These are phyloP conservation scores for Drosophila rellima DNA, from an alignment of 2,888 invertebrate genomes.

Conservation along the genomic window DNA sequence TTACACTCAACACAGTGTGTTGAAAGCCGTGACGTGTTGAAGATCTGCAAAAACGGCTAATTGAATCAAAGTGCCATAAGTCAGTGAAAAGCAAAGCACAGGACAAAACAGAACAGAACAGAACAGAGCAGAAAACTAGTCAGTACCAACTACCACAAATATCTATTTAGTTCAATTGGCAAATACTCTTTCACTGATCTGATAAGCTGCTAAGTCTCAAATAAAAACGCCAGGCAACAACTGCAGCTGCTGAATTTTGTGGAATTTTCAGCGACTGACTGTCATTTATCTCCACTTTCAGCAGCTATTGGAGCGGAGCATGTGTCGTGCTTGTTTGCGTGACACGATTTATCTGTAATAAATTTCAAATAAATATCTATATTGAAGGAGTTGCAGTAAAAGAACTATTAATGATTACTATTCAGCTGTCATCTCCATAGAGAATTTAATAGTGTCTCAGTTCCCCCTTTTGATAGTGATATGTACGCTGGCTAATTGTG, in stretches of 20 bases:
- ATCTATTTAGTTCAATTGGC: not conserved
- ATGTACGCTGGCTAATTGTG: conserved; percentile 12
- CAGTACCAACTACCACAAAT: conserved; percentile 5
- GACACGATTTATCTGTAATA: conserved; percentile 10
- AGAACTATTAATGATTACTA: not conserved
- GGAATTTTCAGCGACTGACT: conserved; percentile 7
- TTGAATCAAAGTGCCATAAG: conserved; percentile 56
- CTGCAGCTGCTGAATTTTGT: conserved; percentile 4
- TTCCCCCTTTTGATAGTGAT: not conserved
- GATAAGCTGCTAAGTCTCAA: conserved; percentile 8
- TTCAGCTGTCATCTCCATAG: not conserved
- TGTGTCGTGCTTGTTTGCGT: no score
- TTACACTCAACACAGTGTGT: conserved; percentile 45
- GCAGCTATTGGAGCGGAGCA: conserved; percentile 4
- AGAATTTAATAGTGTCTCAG: not conserved
- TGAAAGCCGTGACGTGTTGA: conserved; percentile 16
- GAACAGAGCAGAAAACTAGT: conserved; percentile 9
- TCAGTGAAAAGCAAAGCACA: conserved; percentile 20
- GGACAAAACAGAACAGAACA: conserved; percentile 5
- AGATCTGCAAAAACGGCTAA: conserved; percentile 50
- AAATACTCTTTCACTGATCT: conserved; percentile 12
- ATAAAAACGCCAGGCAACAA: conserved; percentile 13
- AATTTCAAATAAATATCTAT: conserved; percentile 3
- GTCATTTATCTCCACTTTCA: conserved; percentile 13
- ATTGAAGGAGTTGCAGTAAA: not conserved